These are phyloP conservation scores for Dreissena rostriformis DNA, from an alignment of 1,140 invertebrate species.

Conservation along the genomic window DNA sequence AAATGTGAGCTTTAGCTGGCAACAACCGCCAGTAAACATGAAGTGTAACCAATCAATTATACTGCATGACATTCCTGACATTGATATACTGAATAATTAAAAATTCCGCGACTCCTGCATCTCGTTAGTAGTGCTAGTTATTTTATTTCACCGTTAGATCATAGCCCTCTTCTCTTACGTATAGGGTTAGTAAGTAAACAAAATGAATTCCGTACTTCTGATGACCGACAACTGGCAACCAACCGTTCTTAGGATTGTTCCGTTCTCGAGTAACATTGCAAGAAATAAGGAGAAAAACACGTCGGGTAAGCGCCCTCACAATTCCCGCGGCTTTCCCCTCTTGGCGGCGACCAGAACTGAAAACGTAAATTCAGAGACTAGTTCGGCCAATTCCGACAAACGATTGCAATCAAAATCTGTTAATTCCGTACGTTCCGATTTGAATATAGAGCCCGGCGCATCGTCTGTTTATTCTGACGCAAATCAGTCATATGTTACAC, in stretches of 20 bases:
- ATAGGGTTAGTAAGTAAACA: too few relatives aligned
- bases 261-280: constrained; percentile 62
- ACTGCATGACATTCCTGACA: too few relatives aligned
- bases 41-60: too few relatives aligned
- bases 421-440: constrained; percentile 18
- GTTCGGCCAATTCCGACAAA: constrained; percentile 17
- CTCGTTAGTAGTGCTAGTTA: too few relatives aligned
- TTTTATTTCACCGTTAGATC: too few relatives aligned
- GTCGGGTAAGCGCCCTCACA: neutral
- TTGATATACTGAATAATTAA: too few relatives aligned
- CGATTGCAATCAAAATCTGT: constrained; percentile 25
- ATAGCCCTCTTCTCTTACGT: too few relatives aligned
- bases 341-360: constrained; percentile 65
- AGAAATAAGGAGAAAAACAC: constrained; percentile 19
- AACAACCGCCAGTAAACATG: too few relatives aligned
- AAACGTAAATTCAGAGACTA: constrained; percentile 5
- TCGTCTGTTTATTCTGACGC: constrained; percentile 30
- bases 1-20: too few relatives aligned
- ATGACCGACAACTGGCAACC: constrained; percentile 70
- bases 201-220: too few relatives aligned
- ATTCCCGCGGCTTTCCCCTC: constrained; percentile 59
- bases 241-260: constrained; percentile 66
- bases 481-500: constrained; percentile 18
- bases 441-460: constrained; percentile 7
- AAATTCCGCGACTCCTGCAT: too few relatives aligned